Percentiles rank a stretch among this genome's conserved stretches.
phyloP scores from a whole-genome alignment of 2,888 invertebrate genomes.

The Sipunculus nudus region DNA sequence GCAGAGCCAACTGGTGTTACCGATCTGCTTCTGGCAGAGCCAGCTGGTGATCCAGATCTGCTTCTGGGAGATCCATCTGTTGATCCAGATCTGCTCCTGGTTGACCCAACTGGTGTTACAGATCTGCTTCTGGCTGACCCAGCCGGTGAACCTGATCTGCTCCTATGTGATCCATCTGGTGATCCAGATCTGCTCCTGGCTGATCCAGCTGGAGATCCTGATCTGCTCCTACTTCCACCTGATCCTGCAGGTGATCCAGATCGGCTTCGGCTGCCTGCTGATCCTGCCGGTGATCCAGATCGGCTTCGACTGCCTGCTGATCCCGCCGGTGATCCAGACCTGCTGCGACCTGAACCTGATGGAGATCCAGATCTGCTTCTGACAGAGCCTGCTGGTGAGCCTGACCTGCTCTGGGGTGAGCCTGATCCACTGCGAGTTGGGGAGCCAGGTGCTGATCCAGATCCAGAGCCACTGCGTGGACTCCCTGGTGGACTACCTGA shows the following conservation, averaged over 20 bases:
- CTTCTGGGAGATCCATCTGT: constrained; percentile 6
- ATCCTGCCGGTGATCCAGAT: constrained; percentile 8
- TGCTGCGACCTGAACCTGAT: too few relatives aligned
- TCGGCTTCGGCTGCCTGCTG: constrained; percentile 10
- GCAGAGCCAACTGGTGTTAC: constrained; percentile 3
- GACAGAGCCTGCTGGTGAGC: not conserved
- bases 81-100: constrained; percentile 15
- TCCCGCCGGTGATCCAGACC: not conserved
- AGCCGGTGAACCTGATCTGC: constrained; percentile 44
- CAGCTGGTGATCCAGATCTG: not conserved
- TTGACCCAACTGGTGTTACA: not conserved
- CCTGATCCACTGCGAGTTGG: not conserved
- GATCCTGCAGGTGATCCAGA: constrained; percentile 13
- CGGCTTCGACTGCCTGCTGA: constrained; percentile 10
- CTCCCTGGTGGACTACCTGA: constrained; percentile 33
- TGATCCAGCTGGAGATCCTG: constrained; percentile 15
- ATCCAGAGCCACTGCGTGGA: constrained; percentile 15
- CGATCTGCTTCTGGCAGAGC: not conserved
- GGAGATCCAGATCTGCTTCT: constrained; percentile 13
- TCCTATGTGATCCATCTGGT: constrained; percentile 25
- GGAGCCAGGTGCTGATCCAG: too few relatives aligned
- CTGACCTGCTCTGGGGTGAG: constrained; percentile 9
- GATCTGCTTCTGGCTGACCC: constrained; percentile 32
- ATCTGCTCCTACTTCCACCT: constrained; percentile 10
- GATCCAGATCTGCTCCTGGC: constrained; percentile 29